Evolutionary conservation across 2,113 vertebrate genomes (phyloP), one percentile per base, ranked within the genome.

Genomic region (Cygnus buccinator): DNA sequence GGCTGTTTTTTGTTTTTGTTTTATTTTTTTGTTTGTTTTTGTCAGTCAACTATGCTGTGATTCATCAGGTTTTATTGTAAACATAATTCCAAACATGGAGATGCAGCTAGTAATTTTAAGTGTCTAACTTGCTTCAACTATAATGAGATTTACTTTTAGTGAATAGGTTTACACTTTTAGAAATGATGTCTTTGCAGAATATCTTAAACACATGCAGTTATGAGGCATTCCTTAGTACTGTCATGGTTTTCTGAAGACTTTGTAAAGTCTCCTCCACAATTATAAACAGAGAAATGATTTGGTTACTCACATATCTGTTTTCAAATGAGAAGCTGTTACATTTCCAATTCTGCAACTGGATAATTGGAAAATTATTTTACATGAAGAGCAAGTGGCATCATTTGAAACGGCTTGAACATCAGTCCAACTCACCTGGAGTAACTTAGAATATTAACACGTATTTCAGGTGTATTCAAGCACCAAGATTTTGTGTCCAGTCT

Each of bases 321-420:
- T 89, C 62, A 91, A 65, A 68, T 43, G n/a, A 93, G 76, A 78
- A 57, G 54, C 54, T 92, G 78, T 83, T 92, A 81, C 21, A 78
- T 35, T 65, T 78, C 39, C 11, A 46, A 46, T 26, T 77, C 5
- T 54, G 2, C 35, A 59, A 10, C 20, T 87, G 44, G 63, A 17
- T 33, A 94, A 83, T 3, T 62, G 33, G 14, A 35, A 89, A 91
- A 62, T 59, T 70, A 28, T 33, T 94, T 90, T 63, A 13, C 61
- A 70, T 43, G 66, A 84, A 94, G 92, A 66, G 29, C 87, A n/a
- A 4, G 1, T 85, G 48, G 43, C 66, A 55, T 84, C 57, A 67
- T 18, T 17, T 73, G 44, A 46, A 87, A 76, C 48, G 48, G 48
- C 11, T 50, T 23, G 48, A 23, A 50, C 16, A 15, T 83, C 11